Conservation (phyloP, 2,113 vertebrate genomes). For the Garra rufa region DNA sequence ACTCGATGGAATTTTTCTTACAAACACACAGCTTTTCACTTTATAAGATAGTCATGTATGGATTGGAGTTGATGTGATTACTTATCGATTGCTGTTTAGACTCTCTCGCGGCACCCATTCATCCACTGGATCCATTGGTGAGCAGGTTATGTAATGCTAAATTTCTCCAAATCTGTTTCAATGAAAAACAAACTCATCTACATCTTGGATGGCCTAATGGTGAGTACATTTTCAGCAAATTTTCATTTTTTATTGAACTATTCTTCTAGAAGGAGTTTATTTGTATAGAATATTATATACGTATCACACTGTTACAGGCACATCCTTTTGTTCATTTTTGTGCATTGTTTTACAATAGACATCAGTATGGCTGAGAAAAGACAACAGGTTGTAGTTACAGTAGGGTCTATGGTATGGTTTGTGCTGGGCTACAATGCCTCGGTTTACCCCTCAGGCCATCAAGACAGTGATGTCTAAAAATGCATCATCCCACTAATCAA, state of each 20-base stretch:
- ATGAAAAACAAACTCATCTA: not conserved
- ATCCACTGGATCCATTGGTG: not conserved
- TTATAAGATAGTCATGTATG: too few species aligned
- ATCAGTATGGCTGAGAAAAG: not conserved
- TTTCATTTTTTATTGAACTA: not conserved
- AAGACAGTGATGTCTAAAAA: conserved; percentile 67
- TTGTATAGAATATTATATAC: not conserved
- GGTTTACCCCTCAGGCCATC: conserved; percentile 37
- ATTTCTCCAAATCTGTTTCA: not conserved
- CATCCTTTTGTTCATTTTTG: not conserved
- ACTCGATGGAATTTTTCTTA: too few species aligned
- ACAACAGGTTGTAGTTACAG: not conserved
- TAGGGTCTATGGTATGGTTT: not conserved
- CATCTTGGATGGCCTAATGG: not conserved
- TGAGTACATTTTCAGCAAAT: too few species aligned
- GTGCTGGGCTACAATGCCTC: not conserved
- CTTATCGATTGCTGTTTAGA: not conserved
- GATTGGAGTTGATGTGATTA: too few species aligned
- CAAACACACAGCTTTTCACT: too few species aligned
- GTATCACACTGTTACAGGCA: too few species aligned
- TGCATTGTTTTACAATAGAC: not conserved
- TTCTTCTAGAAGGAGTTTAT: not conserved
- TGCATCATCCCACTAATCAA: conserved; percentile 72
- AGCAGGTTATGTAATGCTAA: not conserved
- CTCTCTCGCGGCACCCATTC: not conserved